These are phyloP conservation scores for Mixornis gularis DNA, from an alignment of 2,113 vertebrate species.

Conservation along the genomic window DNA sequence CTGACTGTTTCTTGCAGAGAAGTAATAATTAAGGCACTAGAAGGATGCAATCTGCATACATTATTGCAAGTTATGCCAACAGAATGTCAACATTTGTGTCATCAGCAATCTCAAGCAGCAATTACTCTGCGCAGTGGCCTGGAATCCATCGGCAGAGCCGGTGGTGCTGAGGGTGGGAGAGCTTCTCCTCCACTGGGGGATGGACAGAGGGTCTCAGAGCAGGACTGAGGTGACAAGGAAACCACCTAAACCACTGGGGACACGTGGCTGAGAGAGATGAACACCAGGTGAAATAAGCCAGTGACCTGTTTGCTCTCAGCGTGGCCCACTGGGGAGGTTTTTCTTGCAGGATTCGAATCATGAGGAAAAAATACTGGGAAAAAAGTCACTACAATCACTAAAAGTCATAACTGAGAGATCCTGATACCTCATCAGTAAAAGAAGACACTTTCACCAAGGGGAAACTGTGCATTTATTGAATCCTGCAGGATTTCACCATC, in stretches of 20 bases:
- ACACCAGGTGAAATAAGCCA: background rate
- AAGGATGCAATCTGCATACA: conserved; percentile 80
- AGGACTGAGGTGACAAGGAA: background rate
- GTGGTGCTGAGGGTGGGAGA: conserved; percentile 33
- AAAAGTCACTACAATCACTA: background rate
- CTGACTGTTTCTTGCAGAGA: conserved; percentile 71
- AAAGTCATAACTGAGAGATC: background rate
- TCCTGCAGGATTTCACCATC: background rate
- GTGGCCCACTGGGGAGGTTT: background rate
- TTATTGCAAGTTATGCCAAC: conserved; percentile 81
- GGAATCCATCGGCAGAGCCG: conserved; percentile 36
- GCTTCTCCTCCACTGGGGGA: background rate
- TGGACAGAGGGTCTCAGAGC: background rate
- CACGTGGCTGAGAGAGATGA: background rate
- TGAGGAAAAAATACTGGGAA: background rate
- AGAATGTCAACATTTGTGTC: conserved; percentile 81
- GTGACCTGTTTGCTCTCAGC: background rate
- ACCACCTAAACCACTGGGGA: background rate
- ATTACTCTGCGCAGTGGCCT: conserved; percentile 63
- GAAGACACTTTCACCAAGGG: background rate
- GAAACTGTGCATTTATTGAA: background rate
- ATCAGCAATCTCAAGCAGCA: conserved; percentile 71
- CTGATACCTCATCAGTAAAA: background rate
- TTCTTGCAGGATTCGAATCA: background rate
- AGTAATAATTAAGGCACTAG: conserved; percentile 76